Conservation (phyloP, 30 jellyfish, hydroid and myxozoan genomes). For the Hydractinia symbiolongicarpus region DNA sequence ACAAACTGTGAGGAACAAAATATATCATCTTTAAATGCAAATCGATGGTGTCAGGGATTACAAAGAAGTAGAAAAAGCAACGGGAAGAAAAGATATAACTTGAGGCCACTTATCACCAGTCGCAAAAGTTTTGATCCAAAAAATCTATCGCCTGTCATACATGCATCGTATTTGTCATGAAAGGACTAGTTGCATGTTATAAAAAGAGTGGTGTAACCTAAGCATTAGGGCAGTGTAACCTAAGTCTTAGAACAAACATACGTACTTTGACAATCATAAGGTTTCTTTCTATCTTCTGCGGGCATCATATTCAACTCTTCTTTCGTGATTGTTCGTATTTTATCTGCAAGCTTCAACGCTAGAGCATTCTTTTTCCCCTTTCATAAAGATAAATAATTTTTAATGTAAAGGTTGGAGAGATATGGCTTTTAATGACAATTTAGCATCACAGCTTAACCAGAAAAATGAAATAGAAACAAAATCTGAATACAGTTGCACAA, state of each 20-base stretch:
- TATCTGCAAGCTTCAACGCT: conserved; percentile 82
- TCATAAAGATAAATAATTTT: not conserved
- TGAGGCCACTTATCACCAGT: too few species aligned
- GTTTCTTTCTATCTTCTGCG: conserved; percentile 82
- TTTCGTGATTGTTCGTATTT: conserved; percentile 52
- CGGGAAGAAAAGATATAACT: not conserved
- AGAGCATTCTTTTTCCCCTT: conserved; percentile 83
- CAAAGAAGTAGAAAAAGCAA: not conserved
- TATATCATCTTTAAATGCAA: not conserved
- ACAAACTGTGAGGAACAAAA: conserved; percentile 47
- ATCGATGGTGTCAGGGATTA: not conserved
- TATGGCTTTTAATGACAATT: too few species aligned
- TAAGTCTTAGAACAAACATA: not conserved
- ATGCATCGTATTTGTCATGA: too few species aligned
- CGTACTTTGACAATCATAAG: conserved; percentile 84
- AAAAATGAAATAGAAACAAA: not conserved
- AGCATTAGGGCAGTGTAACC: too few species aligned
- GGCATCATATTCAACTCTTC: conserved; percentile 73
- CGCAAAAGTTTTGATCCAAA: too few species aligned
- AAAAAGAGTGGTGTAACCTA: too few species aligned
- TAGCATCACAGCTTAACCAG: too few species aligned
- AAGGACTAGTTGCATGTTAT: too few species aligned
- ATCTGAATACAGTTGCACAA: not conserved
- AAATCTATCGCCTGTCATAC: too few species aligned
- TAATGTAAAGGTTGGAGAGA: not conserved